Percentiles rank a stretch among this genome's conserved stretches.
Conservation (phyloP, 2,888 invertebrate genomes). For the Pinctada fucata region DNA sequence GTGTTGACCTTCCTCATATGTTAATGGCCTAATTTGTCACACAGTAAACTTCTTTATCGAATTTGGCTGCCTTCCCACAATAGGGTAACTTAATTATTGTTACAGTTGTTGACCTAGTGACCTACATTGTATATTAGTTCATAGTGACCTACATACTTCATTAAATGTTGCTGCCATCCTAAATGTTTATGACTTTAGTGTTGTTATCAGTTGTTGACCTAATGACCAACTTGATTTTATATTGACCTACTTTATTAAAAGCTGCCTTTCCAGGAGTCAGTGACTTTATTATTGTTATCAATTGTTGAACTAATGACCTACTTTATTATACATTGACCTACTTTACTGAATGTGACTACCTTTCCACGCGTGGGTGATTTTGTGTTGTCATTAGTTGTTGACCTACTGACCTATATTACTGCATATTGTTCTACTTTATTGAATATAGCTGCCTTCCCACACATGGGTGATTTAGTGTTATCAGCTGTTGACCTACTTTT, state of each 20-base stretch:
- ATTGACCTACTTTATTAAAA: slow-evolving; percentile 97
- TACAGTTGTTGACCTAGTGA: no score
- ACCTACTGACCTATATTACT: slow-evolving; percentile 76
- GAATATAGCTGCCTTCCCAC: slow-evolving; percentile 98
- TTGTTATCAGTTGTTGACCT: slow-evolving; percentile 98
- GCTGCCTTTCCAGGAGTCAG: slow-evolving; percentile 99
- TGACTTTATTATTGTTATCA: slow-evolving; percentile 98
- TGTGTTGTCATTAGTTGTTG: slow-evolving; percentile 98
- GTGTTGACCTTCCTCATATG: no score
- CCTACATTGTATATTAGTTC: no score
- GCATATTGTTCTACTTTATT: slow-evolving; percentile 84
- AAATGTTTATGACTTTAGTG: slow-evolving; percentile 98
- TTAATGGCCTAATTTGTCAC: no score
- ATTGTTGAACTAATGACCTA: no score
- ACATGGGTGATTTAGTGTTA: slow-evolving; percentile 98
- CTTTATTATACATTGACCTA: no score
- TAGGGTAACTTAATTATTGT: slow-evolving; percentile 99
- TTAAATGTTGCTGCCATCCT: slow-evolving; percentile 99
- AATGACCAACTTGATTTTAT: no score
- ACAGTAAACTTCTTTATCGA: slow-evolving; percentile 97
- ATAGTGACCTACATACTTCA: slow-evolving; percentile 84
- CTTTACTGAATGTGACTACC: slow-evolving; percentile 99
- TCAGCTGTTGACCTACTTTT: slow-evolving; percentile 79
- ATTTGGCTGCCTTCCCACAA: slow-evolving; percentile 98
- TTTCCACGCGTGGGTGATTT: slow-evolving; percentile 99